Percentiles rank a stretch among this genome's conserved stretches.
phyloP scores from a whole-genome alignment of 2,113 vertebrate species.

The Psettodes erumei region DNA sequence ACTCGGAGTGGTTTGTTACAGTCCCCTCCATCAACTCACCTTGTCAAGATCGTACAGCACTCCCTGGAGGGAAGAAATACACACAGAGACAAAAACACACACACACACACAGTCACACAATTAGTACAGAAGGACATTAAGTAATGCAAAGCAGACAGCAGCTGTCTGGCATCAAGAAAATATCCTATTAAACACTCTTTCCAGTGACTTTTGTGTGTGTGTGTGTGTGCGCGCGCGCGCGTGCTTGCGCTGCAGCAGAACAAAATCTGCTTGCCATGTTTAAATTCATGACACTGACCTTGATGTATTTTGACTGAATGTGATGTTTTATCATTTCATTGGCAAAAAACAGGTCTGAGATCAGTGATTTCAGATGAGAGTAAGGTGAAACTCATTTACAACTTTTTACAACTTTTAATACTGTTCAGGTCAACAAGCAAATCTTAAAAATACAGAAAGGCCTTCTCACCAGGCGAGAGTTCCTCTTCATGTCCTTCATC shows the following conservation, averaged over 20 bases:
- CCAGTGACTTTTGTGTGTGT: background rate
- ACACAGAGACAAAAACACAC: constrained; percentile 48
- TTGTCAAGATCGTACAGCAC: constrained; percentile 98
- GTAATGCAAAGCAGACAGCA: constrained; percentile 25
- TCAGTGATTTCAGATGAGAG: too few relatives aligned
- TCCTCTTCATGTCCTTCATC: constrained; percentile 98
- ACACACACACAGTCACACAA: constrained; percentile 37
- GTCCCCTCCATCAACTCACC: constrained; percentile 81
- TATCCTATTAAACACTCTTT: constrained; percentile 12
- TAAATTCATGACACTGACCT: background rate
- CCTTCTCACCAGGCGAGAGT: constrained; percentile 93
- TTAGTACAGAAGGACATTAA: constrained; percentile 32
- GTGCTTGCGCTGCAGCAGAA: background rate
- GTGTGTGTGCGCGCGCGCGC: too few relatives aligned
- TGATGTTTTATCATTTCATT: background rate
- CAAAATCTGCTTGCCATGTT: background rate
- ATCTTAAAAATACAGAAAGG: background rate
- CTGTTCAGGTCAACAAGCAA: too few relatives aligned
- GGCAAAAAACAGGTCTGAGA: background rate
- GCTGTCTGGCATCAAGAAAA: constrained; percentile 30
- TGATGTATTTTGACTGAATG: background rate
- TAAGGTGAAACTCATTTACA: too few relatives aligned
- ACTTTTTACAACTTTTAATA: too few relatives aligned
- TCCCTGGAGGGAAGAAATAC: constrained; percentile 83
- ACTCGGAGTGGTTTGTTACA: constrained; percentile 11